Evolutionary conservation across 2,113 vertebrate species (phyloP).

Genomic region (Shinisaurus crocodilurus): DNA sequence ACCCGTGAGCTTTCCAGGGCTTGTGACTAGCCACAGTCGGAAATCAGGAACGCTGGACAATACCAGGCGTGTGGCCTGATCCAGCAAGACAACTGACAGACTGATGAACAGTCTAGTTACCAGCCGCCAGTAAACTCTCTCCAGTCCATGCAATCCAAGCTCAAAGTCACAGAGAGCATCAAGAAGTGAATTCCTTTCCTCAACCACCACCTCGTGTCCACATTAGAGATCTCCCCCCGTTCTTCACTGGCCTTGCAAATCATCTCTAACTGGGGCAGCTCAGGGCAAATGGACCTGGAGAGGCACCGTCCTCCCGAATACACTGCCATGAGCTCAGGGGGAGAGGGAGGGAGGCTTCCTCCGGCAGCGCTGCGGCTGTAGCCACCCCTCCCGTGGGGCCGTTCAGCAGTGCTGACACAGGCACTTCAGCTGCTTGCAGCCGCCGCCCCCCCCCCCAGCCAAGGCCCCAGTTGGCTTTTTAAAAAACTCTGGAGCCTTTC

Average conservation of each 20-base stretch:
- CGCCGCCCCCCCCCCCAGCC: too few relatives aligned
- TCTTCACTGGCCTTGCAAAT: too few relatives aligned
- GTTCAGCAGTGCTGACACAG: neutral
- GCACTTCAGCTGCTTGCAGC: neutral
- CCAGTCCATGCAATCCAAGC: neutral
- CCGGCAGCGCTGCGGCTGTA: neutral
- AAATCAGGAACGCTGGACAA: too few relatives aligned
- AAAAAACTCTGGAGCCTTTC: too few relatives aligned
- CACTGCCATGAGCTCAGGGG: too few relatives aligned
- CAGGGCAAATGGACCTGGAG: too few relatives aligned
- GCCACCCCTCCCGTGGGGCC: neutral
- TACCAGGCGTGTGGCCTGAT: rapidly evolving
- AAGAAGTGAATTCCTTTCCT: neutral
- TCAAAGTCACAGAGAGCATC: neutral
- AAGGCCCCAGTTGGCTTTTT: neutral
- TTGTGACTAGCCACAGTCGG: too few relatives aligned
- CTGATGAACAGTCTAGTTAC: neutral
- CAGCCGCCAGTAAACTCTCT: neutral
- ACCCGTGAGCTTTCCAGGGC: too few relatives aligned
- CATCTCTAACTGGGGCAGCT: too few relatives aligned
- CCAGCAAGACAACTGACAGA: neutral
- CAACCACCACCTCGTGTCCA: neutral
- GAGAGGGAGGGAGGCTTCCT: neutral
- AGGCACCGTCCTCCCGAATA: too few relatives aligned
- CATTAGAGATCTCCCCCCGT: too few relatives aligned